A percentile compares a stretch with the other conserved stretches of the same genome.
Conservation (phyloP, 2,888 invertebrate species). For the Elysia crispata region DNA sequence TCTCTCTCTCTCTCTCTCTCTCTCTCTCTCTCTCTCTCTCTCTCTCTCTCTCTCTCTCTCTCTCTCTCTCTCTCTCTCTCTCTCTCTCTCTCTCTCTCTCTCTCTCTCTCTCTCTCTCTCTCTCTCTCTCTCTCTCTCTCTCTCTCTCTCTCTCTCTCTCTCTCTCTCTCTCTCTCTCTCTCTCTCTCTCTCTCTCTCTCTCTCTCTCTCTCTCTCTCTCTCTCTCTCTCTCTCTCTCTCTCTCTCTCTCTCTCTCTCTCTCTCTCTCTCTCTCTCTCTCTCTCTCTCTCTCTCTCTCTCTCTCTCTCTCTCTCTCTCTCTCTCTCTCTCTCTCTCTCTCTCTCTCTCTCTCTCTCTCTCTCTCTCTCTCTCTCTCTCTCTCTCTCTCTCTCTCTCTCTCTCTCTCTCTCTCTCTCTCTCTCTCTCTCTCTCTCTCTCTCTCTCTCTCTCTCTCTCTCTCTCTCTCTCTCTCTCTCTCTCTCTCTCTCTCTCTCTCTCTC, state of each 20-base stretch:
- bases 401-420: neutral
- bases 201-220: neutral
- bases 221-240: neutral
- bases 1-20: too few species aligned
- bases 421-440: too few species aligned
- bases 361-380: constrained; percentile 16
- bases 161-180: constrained; percentile 12
- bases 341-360: neutral
- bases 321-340: too few species aligned
- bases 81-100: too few species aligned
- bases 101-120: neutral
- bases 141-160: constrained; percentile 20
- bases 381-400: constrained; percentile 16
- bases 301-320: too few species aligned
- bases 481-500: neutral
- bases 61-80: too few species aligned
- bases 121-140: constrained; percentile 1
- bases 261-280: too few species aligned
- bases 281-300: too few species aligned
- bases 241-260: neutral
- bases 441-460: neutral
- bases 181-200: constrained; percentile 6
- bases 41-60: too few species aligned
- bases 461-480: constrained; percentile 10
- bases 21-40: too few species aligned